phyloP scores from a whole-genome alignment of 92 coral and sea anemone genomes.

The Scolanthus callimorphus region DNA sequence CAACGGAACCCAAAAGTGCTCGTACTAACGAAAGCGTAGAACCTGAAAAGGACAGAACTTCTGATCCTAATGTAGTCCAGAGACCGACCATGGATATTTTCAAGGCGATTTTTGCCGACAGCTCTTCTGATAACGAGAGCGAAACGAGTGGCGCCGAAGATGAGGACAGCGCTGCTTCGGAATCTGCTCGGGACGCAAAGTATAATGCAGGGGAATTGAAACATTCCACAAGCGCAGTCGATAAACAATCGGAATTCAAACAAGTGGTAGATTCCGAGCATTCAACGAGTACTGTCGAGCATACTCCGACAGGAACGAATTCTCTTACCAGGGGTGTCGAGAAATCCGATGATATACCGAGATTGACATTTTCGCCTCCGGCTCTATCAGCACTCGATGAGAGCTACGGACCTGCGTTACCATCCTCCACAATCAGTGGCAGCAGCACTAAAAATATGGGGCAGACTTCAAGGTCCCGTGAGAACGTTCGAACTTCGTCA shows the following conservation, averaged over 20 bases:
- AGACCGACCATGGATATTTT: constrained; percentile 94
- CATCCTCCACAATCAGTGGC: constrained; percentile 5
- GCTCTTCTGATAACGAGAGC: constrained; percentile 69
- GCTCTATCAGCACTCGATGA: constrained; percentile 7
- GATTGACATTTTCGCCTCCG: neutral
- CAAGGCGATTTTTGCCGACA: constrained; percentile 92
- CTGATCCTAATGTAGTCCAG: constrained; percentile 19
- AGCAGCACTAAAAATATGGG: neutral
- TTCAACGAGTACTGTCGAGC: too few relatives aligned
- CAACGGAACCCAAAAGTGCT: neutral
- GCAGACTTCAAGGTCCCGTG: neutral
- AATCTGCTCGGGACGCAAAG: too few relatives aligned
- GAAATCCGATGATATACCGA: neutral
- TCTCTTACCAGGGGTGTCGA: too few relatives aligned
- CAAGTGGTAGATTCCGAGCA: neutral
- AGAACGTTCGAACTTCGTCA: constrained; percentile 1
- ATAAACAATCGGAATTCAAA: neutral
- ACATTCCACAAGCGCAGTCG: neutral
- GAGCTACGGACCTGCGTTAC: constrained; percentile 47
- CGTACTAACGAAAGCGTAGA: neutral
- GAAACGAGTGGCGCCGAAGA: constrained; percentile 64
- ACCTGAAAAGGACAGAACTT: constrained; percentile 65
- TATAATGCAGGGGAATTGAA: too few relatives aligned
- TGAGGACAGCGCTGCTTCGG: constrained; percentile 1
- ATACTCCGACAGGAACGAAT: too few relatives aligned